Evolutionary conservation across 2,113 vertebrate species (phyloP).

Genomic region (Paradoxurus hermaphroditus): DNA sequence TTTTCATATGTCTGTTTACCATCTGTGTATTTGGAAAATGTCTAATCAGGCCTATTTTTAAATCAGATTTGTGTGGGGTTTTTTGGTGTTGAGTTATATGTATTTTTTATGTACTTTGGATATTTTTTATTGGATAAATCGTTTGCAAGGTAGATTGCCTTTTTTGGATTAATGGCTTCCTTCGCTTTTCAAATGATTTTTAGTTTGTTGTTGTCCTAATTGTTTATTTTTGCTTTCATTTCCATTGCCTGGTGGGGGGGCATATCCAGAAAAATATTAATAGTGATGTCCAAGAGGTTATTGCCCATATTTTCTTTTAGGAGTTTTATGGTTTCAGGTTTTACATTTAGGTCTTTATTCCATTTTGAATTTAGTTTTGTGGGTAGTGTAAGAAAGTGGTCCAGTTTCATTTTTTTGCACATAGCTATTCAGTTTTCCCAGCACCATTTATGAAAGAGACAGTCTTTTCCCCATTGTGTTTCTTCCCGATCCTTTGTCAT

Average conservation of each 20-base stretch:
- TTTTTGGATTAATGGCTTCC: not conserved
- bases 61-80: not conserved
- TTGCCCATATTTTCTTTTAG: not conserved
- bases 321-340: not conserved
- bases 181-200: not conserved
- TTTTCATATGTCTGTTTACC: not conserved
- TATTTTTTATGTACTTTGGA: not conserved
- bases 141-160: not conserved
- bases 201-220: not conserved
- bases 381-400: not conserved
- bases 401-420: not conserved
- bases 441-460: not conserved
- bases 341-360: not conserved
- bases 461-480: not conserved
- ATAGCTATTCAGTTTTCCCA: not conserved
- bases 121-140: not conserved
- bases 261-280: not conserved
- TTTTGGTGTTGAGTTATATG: not conserved
- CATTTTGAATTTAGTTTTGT: not conserved
- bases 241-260: not conserved
- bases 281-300: not conserved
- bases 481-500: not conserved
- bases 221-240: not conserved
- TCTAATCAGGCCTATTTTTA: not conserved
- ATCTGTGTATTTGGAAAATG: not conserved